These are phyloP conservation scores for Tetragonula clypearis DNA, from an alignment of 1,140 invertebrate genomes.

Conservation along the genomic window DNA sequence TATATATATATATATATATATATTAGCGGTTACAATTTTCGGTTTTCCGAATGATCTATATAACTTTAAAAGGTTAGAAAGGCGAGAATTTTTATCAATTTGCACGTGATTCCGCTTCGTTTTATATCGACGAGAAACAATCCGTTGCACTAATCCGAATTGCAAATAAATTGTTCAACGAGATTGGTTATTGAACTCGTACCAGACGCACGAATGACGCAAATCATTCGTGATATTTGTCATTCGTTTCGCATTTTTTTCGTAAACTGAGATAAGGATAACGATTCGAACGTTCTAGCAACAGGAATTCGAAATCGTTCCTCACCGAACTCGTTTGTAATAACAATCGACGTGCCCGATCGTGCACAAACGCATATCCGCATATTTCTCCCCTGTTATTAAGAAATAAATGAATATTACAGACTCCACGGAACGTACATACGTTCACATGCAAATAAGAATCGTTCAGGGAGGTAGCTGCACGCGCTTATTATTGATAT, in stretches of 20 bases:
- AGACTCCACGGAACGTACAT: not conserved
- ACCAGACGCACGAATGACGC: too few species aligned
- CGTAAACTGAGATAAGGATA: too few species aligned
- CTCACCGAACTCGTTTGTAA: not conserved
- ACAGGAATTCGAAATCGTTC: not conserved
- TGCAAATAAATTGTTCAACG: conserved; percentile 16
- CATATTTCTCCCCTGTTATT: not conserved
- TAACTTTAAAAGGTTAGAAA: not conserved
- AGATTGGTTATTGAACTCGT: conserved; percentile 1
- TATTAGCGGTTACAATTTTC: not conserved
- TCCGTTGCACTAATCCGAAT: not conserved
- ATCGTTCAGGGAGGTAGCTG: not conserved
- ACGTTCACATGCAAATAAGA: not conserved
- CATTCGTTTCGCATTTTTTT: too few species aligned
- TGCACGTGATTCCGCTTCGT: not conserved
- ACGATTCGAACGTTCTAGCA: not conserved
- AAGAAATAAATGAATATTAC: not conserved
- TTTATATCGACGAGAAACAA: not conserved
- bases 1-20: not conserved
- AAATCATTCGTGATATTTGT: too few species aligned
- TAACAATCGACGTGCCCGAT: not conserved
- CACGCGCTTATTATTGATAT: conserved; percentile 17
- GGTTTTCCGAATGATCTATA: not conserved
- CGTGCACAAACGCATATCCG: not conserved
- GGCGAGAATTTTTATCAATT: not conserved